A percentile compares a stretch with the other conserved stretches of the same genome.
Conservation (phyloP, 2,797 vertebrate genomes). For the Sternotherus odoratus region DNA sequence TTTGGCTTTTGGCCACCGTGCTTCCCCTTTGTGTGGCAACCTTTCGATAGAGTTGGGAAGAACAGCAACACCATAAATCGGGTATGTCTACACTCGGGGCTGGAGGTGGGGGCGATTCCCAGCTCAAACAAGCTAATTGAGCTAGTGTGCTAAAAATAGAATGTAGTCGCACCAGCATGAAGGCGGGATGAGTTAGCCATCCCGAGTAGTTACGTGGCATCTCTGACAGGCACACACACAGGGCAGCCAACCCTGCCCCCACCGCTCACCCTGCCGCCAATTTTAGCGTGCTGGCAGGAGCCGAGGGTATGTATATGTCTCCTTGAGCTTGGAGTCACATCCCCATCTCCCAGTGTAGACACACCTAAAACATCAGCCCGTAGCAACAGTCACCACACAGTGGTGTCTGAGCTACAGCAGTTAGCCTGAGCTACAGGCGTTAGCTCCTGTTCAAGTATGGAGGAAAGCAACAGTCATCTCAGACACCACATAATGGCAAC, state of each 20-base stretch:
- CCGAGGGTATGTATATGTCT: not conserved
- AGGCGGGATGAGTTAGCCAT: not conserved
- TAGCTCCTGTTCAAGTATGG: not conserved
- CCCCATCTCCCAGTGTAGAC: not conserved
- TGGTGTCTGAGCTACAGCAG: not conserved
- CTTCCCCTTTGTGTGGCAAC: not conserved
- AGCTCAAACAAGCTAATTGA: not conserved
- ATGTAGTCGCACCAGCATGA: not conserved
- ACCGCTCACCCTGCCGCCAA: not conserved
- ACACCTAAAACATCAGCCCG: not conserved
- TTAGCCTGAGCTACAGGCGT: too few species aligned
- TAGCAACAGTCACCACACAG: not conserved
- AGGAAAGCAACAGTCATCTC: not conserved
- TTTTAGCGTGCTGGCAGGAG: not conserved
- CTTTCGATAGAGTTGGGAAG: slow-evolving; percentile 20
- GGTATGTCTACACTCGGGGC: not conserved
- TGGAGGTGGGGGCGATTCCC: not conserved
- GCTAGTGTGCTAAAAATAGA: not conserved
- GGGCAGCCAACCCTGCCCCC: not conserved
- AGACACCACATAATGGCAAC: not conserved
- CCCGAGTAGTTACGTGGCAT: too few species aligned
- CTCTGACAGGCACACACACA: not conserved
- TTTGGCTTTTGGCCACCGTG: not conserved
- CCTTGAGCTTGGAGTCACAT: not conserved
- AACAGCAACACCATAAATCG: not conserved